Percentiles rank a stretch among this genome's conserved stretches.
phyloP scores from a whole-genome alignment of 2,113 vertebrate genomes.

The Bufo gargarizans region DNA sequence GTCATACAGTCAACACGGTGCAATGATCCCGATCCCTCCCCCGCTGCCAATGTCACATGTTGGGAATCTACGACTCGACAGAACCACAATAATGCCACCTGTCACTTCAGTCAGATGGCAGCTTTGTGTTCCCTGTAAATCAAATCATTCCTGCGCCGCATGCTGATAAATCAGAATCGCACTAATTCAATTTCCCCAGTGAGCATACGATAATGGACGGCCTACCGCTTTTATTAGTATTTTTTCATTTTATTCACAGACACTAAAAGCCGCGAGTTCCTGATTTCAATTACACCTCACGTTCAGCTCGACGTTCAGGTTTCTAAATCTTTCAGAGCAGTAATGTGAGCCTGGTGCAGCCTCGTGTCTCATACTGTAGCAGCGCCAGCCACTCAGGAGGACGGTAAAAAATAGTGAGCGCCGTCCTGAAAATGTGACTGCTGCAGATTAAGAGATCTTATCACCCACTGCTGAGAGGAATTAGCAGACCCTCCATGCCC shows the following conservation, averaged over 20 bases:
- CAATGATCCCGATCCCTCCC: neutral
- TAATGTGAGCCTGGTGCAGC: slow-evolving; percentile 2
- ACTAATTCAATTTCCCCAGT: slow-evolving; percentile 5
- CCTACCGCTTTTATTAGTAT: slow-evolving; percentile 8
- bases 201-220: neutral
- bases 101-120: slow-evolving; percentile 1
- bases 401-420: neutral
- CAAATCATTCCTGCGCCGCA: neutral
- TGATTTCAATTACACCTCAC: slow-evolving; percentile 17
- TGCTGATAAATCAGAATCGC: neutral
- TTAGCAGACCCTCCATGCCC: slow-evolving; percentile 20
- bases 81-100: neutral
- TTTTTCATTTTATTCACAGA: neutral
- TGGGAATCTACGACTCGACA: neutral
- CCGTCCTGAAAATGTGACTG: neutral
- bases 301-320: slow-evolving; percentile 6
- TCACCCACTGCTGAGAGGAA: slow-evolving; percentile 14
- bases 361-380: neutral
- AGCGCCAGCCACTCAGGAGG: neutral
- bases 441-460: slow-evolving; percentile 47
- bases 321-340: slow-evolving; percentile 16
- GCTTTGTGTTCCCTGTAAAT: slow-evolving; percentile 12
- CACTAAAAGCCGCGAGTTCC: neutral
- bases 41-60: neutral
- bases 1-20: neutral